Evolutionary conservation across 2,113 vertebrate genomes (phyloP), one percentile per base, ranked within the genome.

Genomic region (Symphodus melops): DNA sequence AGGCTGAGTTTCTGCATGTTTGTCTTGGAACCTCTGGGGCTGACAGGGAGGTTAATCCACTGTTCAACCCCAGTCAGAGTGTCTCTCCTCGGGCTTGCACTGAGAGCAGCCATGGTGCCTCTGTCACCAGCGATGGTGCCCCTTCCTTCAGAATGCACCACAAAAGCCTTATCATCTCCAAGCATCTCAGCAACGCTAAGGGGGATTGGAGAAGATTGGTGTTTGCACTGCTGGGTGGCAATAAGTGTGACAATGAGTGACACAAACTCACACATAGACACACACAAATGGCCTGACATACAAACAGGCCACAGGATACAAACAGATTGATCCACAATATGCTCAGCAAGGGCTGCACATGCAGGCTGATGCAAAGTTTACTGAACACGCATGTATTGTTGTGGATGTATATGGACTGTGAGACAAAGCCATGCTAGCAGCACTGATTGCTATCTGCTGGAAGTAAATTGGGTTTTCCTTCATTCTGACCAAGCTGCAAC

Each of bases 31-130:
- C 59, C 75, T 85, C 57, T 69, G 68, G 63, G 39, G 68, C 66
- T 78, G 77, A 88, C 82, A 75, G 66, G 39, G 72, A 86, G 72
- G 85, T 86, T 89, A 90, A 90, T 88, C 84, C 81, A 89, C 84
- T 76, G 65, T 82, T 82, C 81, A 83, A 79, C 68, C 77, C 65
- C 46, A 74, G 52, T 72, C 70, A 69, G 51, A 68, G 68, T 74
- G 55, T 73, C 53, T 81, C 68, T 83, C 69, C 71, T 75, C 6
- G 3, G 81, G 77, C 65, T 48, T 70, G 68, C 54, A 73, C 42
- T 39, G 70, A 77, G 65, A 80, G 59, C 61, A 60, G 57, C 25
- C 23, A 68, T 54, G 68, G 17, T n/a, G 71, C 79, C 66, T 42
- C 62, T 75, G 74, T 82, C 85, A 83, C 69, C 62, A 75, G 54